Evolutionary conservation across 2,888 invertebrate species (phyloP), one percentile per base, ranked within the genome.

Genomic region (Drosophila recens): DNA sequence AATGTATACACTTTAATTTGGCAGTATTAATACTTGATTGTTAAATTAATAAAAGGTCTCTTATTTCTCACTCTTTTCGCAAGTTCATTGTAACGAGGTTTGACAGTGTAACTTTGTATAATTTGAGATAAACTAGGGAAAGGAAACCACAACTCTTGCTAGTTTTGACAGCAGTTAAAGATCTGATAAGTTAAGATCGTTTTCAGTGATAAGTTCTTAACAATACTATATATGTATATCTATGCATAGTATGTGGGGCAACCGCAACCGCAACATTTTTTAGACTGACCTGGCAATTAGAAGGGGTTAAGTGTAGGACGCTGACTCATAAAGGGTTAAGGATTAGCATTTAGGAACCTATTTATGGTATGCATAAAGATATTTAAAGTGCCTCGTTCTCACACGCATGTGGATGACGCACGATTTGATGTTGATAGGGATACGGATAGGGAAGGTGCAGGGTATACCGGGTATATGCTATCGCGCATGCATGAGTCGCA

Each of bases 371-470:
- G 80, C 75, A 82, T 67, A 71, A 85, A 67, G 83, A 81, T 79
- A 81, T 82, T 81, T 79, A 69, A 84, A 82, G 82, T 71, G 82
- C 64, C 70, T 58, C 30, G 40, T 46, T 13, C 9, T 20, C 65
- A 72, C 89, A 84, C 89, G 84, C 84, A 84, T 89, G 87, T 84
- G 87, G 75, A 82, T 82, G 82, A 82, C 82, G 82, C 82, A 82
- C 72, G 79, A 75, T 73, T 73, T 81, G 70, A 72, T 63, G 82
- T 72, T 57, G 66, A 63, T 54, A 72, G 59, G 65, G 20, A 57
- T 36, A 46, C 15, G 6, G 57, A 38, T 13, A 5, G 40, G 63
- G 4, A 1, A n/a, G 38, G 3, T 20, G 10, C 33, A 45, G 48
- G 10, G 4, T 11, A 34, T 51, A 13, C 3, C 1, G 10, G 40